A percentile compares a stretch with the other conserved stretches of the same genome.
Conservation (phyloP, 2,888 invertebrate genomes). For the Druceiella hillmani region DNA sequence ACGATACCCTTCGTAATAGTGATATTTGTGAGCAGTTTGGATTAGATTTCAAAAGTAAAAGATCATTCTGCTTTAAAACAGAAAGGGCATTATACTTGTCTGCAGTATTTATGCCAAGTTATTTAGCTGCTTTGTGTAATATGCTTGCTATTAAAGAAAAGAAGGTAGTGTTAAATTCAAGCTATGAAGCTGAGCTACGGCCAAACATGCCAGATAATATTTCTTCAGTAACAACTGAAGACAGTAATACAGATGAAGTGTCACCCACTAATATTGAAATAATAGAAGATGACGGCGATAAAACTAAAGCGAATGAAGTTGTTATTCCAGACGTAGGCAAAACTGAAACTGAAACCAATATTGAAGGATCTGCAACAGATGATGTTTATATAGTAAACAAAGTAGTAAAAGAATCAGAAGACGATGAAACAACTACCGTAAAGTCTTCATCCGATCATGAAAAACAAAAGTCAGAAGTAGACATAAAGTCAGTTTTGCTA, state of each 20-base stretch:
- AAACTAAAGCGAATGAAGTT: constrained; percentile 34
- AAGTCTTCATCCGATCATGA: too few species aligned
- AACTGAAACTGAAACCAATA: constrained; percentile 28
- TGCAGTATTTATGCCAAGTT: constrained; percentile 59
- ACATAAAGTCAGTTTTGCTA: too few species aligned
- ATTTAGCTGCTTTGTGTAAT: constrained; percentile 75
- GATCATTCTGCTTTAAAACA: constrained; percentile 44
- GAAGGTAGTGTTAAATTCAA: constrained; percentile 60
- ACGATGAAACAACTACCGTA: too few species aligned
- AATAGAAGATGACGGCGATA: constrained; percentile 26
- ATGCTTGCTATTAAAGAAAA: constrained; percentile 62
- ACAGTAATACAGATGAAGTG: constrained; percentile 30
- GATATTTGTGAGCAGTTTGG: constrained; percentile 57
- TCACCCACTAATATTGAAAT: not conserved
- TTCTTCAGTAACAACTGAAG: constrained; percentile 35
- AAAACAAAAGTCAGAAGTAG: too few species aligned
- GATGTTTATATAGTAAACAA: constrained; percentile 32
- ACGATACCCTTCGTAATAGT: constrained; percentile 55
- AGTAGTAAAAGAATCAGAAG: constrained; percentile 28
- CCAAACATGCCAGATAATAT: constrained; percentile 39
- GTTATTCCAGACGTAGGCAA: constrained; percentile 33
- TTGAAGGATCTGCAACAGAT: constrained; percentile 29
- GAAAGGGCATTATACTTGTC: constrained; percentile 54
- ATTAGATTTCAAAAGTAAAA: constrained; percentile 56
- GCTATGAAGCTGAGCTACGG: constrained; percentile 47